Evolutionary conservation across 2,888 invertebrate genomes (phyloP).

Genomic region (Drosophila imparisetae): DNA sequence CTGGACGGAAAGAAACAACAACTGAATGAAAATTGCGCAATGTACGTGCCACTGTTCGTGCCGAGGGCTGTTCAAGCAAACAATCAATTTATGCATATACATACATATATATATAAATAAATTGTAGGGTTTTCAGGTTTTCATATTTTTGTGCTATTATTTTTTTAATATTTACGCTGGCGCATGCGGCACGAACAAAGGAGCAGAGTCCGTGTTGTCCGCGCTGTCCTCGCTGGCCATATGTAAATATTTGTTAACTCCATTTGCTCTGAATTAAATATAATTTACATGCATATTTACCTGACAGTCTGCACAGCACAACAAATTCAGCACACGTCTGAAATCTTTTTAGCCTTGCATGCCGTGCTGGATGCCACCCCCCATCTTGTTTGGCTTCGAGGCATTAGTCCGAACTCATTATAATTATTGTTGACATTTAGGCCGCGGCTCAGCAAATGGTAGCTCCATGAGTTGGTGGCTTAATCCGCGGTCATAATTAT

Average conservation of each 20-base stretch:
- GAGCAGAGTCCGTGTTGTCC: conserved; percentile 7
- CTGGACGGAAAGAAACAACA: conserved; percentile 32
- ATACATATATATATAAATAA: conserved; percentile 60
- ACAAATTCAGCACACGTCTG: conserved; percentile 30
- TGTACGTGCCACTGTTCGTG: conserved; percentile 25
- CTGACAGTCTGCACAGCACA: conserved; percentile 46
- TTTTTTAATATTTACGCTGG: conserved; percentile 42
- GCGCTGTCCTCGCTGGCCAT: conserved; percentile 23
- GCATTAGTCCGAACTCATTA: conserved; percentile 58
- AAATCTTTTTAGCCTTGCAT: conserved; percentile 20
- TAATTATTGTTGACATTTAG: conserved; percentile 76
- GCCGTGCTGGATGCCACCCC: conserved; percentile 49
- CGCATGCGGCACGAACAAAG: conserved; percentile 32
- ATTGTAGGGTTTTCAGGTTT: conserved; percentile 39
- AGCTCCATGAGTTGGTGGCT: conserved; percentile 20
- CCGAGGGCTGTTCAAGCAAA: conserved; percentile 59
- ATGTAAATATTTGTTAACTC: conserved; percentile 81
- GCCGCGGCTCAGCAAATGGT: conserved; percentile 15
- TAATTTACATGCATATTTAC: conserved; percentile 79
- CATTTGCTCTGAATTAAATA: conserved; percentile 81
- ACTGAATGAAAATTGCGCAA: conserved; percentile 34
- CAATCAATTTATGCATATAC: conserved; percentile 76
- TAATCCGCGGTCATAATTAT: conserved; percentile 65
- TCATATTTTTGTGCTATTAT: conserved; percentile 5
- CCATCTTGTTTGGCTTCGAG: conserved; percentile 14